Evolutionary conservation across 23 tunicate genomes (phyloP), one percentile per base, ranked within the genome.

Genomic region (Ascidia mentula): DNA sequence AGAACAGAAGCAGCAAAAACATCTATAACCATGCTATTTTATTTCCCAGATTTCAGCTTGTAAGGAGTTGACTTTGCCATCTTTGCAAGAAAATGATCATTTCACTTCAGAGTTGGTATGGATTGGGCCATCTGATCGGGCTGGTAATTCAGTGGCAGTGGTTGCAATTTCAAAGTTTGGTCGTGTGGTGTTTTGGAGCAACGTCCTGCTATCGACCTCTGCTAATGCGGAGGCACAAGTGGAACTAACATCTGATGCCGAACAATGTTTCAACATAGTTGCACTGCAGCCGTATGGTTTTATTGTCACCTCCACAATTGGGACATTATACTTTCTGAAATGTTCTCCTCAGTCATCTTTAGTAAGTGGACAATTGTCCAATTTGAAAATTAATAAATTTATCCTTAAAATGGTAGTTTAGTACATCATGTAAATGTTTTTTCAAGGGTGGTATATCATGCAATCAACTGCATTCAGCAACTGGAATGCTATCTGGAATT

Each of bases 401-500:
- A n/a, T 42, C 15, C 12, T 9, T 42, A 15, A 9, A 9, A 42
- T 42, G 12, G 15, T 42, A 42, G 15, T 42, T 42, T 42, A 42
- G 53, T 42, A 42, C 53, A 42, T 15, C 12, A 15, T 12, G 15
- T 9, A 42, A 42, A 9, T 7, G 32, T 79, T 5, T 6, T 37
- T 80, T 76, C 35, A 72, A 87, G 92, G 76, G 35, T 39, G 32
- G 33, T 17, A 37, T 87, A 22, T 34, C 60, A 32, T 77, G 74
- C 36, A 34, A 37, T 20, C 84, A 78, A 6, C 34, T 92, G 30
- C 84, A 84, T 34, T 59, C 69, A 38, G 60, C 84, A 0, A 78
- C 78, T 31, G 92, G 97, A 7, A 59, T 82, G 40, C 38, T 92
- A 65, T 60, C 92, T n/a, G 83, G 90, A 9, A 87, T 92, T 69